These are phyloP conservation scores for Crotalus viridis DNA, from an alignment of 2,113 vertebrate species.

Conservation along the genomic window DNA sequence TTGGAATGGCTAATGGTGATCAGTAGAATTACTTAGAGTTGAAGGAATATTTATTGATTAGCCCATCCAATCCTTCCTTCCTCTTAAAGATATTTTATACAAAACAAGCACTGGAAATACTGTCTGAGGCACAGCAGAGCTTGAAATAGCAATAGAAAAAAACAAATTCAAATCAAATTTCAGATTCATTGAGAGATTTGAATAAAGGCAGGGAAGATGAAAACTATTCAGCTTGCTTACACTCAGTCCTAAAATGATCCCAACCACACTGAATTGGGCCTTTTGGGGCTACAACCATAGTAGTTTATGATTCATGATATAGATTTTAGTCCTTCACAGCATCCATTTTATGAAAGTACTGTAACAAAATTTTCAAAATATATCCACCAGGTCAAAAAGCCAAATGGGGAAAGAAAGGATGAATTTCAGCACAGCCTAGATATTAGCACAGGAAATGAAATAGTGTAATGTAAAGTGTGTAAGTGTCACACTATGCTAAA, in stretches of 20 bases:
- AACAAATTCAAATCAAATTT: no score
- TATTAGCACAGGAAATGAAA: neutral
- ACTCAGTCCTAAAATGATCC: neutral
- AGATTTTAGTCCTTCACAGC: neutral
- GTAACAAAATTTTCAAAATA: neutral
- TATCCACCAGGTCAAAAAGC: neutral
- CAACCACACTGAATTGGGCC: neutral
- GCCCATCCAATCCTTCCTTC: no score
- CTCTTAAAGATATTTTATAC: no score
- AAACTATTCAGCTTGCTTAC: neutral
- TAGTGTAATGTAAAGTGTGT: neutral
- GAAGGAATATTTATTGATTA: no score
- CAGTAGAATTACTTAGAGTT: no score
- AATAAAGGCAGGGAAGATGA: neutral
- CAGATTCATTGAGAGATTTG: neutral
- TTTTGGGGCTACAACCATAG: neutral
- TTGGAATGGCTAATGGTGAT: no score
- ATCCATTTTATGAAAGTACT: neutral
- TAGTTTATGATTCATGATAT: neutral
- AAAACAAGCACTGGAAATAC: no score
- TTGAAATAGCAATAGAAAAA: no score
- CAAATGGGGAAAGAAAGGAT: neutral
- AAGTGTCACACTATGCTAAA: neutral
- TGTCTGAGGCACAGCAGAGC: no score
- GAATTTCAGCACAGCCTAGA: neutral